Evolutionary conservation across 2,113 vertebrate species (phyloP).

Genomic region (Noturus placidus): DNA sequence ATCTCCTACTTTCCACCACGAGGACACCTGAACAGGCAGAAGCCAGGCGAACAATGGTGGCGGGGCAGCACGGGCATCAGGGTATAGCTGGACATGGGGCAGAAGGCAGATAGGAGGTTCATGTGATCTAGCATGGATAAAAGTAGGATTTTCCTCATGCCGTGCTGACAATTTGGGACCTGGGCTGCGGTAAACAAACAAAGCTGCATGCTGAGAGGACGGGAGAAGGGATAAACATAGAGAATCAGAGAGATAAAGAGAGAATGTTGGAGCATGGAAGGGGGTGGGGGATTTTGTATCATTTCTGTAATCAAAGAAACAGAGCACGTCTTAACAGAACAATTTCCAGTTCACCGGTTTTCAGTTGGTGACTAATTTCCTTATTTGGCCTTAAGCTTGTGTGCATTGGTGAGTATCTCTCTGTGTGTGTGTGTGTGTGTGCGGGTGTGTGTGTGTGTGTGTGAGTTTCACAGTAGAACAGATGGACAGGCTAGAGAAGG

Average conservation of each 20-base stretch:
- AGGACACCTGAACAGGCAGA: conserved; percentile 10
- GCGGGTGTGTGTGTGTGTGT: conserved; percentile 29
- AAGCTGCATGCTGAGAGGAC: conserved; percentile 39
- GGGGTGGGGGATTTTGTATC: background rate
- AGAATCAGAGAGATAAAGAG: background rate
- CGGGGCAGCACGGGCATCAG: conserved; percentile 17
- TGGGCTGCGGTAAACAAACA: conserved; percentile 50
- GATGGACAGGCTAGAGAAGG: conserved; percentile 44
- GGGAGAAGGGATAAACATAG: background rate
- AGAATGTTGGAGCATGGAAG: background rate
- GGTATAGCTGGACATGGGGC: conserved; percentile 5
- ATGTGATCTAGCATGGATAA: conserved; percentile 31
- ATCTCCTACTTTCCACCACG: conserved; percentile 12
- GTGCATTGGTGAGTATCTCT: background rate
- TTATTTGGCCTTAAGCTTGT: background rate
- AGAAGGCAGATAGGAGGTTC: background rate
- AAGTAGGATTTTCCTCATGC: conserved; percentile 39
- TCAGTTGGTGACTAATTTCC: conserved; percentile 28
- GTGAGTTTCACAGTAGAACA: conserved; percentile 38
- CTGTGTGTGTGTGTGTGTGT: conserved; percentile 25
- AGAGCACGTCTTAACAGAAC: conserved; percentile 33
- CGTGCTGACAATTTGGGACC: conserved; percentile 28
- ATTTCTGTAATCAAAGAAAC: conserved; percentile 26
- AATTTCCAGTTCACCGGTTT: conserved; percentile 33
- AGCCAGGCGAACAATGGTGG: conserved; percentile 11